Percentiles rank a stretch among this genome's conserved stretches.
These are phyloP conservation scores for Danio tinwini DNA, from an alignment of 2,797 vertebrate species.

Conservation along the genomic window DNA sequence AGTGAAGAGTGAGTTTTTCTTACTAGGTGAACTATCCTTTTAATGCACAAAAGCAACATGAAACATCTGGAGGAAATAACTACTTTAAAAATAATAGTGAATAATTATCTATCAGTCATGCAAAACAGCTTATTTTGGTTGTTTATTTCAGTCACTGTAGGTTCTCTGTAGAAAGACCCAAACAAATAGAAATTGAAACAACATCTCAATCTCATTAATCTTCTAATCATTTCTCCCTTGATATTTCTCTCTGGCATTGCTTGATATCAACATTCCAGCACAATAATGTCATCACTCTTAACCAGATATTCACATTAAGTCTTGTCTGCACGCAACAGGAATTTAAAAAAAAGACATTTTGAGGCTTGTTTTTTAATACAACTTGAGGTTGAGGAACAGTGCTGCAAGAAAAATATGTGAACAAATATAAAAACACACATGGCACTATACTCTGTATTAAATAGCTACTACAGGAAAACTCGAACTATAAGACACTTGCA, in stretches of 20 bases:
- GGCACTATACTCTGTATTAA: neutral
- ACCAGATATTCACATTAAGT: conserved; percentile 6
- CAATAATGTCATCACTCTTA: neutral
- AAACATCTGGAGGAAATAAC: neutral
- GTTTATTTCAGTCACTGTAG: conserved; percentile 5
- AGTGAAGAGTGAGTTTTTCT: no score
- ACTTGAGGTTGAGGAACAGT: neutral
- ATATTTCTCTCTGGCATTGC: conserved; percentile 12
- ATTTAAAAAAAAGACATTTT: neutral
- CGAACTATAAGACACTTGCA: neutral
- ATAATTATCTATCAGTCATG: neutral
- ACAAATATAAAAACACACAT: neutral
- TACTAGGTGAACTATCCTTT: neutral
- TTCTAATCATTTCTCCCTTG: neutral
- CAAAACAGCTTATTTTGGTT: neutral
- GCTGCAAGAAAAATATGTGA: neutral
- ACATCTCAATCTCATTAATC: neutral
- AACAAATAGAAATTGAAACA: neutral
- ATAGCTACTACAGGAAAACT: neutral
- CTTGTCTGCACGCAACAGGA: neutral
- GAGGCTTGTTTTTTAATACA: neutral
- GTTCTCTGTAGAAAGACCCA: conserved; percentile 24
- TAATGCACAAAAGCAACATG: neutral
- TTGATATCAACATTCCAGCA: conserved; percentile 1
- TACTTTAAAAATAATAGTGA: neutral